These are phyloP conservation scores for Brenthis ino DNA, from an alignment of 2,888 invertebrate genomes.

Conservation along the genomic window DNA sequence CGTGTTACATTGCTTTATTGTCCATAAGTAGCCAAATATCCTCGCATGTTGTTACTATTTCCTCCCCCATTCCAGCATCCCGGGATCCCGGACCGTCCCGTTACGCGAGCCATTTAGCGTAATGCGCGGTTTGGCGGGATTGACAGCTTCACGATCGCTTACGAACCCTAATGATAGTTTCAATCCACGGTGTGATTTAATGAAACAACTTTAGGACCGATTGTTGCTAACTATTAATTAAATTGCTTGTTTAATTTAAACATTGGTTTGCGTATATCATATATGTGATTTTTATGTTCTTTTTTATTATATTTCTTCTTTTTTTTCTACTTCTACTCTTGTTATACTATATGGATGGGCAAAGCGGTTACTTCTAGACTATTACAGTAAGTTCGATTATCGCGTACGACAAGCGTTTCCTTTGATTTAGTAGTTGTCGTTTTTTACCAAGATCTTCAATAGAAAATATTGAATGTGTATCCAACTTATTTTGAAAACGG, in stretches of 20 bases:
- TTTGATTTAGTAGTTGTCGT: too few species aligned
- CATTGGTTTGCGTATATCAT: neutral
- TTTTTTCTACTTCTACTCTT: too few species aligned
- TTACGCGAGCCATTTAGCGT: constrained; percentile 78
- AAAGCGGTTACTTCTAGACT: too few species aligned
- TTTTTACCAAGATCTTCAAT: too few species aligned
- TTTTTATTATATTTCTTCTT: too few species aligned
- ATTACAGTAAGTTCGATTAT: too few species aligned
- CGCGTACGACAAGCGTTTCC: too few species aligned
- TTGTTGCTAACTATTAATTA: constrained; percentile 38
- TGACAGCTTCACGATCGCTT: constrained; percentile 60
- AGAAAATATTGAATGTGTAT: too few species aligned
- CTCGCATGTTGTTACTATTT: constrained; percentile 65
- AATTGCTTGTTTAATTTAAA: constrained; percentile 25
- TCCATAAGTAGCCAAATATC: constrained; percentile 66
- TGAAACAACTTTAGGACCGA: constrained; percentile 43
- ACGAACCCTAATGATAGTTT: constrained; percentile 66
- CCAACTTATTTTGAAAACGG: too few species aligned
- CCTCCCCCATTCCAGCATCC: constrained; percentile 57
- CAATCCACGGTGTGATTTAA: constrained; percentile 58
- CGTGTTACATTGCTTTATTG: constrained; percentile 73
- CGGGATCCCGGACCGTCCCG: constrained; percentile 52
- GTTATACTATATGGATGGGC: too few species aligned
- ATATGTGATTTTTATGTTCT: too few species aligned
- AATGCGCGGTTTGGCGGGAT: constrained; percentile 79